phyloP scores from a whole-genome alignment of 2,888 invertebrate species.

The Eupithecia subfuscata region DNA sequence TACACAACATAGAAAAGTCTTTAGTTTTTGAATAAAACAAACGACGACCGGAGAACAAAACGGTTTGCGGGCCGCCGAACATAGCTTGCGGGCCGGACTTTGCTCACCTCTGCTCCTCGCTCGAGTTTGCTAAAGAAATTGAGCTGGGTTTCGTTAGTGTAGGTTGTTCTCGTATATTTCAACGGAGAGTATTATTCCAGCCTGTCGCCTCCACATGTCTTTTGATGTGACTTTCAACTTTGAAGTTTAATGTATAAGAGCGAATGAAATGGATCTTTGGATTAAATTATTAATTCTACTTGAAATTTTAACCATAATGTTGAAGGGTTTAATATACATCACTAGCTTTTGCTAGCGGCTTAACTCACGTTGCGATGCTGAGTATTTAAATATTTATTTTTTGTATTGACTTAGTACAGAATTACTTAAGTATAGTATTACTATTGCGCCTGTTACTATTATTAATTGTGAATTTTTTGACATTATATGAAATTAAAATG shows the following conservation, averaged over 20 bases:
- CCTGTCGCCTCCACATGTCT: slow-evolving; percentile 1
- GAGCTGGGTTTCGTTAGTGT: not conserved
- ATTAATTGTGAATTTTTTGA: no score
- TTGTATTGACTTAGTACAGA: no score
- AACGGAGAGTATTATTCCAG: not conserved
- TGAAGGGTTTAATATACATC: not conserved
- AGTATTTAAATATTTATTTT: no score
- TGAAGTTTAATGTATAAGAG: not conserved
- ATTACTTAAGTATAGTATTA: no score
- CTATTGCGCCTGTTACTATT: no score
- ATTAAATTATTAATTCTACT: slow-evolving; percentile 1
- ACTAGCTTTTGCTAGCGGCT: no score
- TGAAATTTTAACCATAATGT: not conserved
- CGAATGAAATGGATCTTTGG: not conserved
- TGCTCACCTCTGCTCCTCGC: not conserved
- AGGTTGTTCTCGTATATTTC: not conserved
- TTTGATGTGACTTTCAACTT: slow-evolving; percentile 4
- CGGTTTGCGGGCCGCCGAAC: not conserved
- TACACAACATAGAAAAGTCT: no score
- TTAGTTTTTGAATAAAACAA: no score
- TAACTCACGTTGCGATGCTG: no score
- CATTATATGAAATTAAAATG: no score
- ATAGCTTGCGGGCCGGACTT: not conserved
- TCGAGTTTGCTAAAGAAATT: slow-evolving; percentile 1
- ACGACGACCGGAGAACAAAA: no score